Evolutionary conservation across 2,113 vertebrate genomes (phyloP).

Genomic region (Colistium nudipinnis): DNA sequence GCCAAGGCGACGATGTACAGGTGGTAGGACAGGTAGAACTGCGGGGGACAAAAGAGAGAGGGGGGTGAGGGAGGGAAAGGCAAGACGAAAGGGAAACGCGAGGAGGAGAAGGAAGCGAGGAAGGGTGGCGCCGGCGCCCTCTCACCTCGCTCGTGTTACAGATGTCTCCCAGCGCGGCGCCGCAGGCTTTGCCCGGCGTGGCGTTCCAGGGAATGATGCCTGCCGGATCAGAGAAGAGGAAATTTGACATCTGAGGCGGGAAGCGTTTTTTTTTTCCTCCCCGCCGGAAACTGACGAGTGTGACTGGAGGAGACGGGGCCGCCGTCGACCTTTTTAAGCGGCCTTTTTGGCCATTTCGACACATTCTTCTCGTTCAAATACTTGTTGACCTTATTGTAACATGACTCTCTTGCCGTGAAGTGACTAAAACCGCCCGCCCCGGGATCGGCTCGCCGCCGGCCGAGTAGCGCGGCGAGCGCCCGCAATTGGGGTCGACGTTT

Average conservation of each 20-base stretch:
- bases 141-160: slow-evolving; percentile 95
- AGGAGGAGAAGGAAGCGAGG: too few relatives aligned
- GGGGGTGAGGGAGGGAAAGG: neutral
- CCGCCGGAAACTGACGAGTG: slow-evolving; percentile 19
- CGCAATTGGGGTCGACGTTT: slow-evolving; percentile 70
- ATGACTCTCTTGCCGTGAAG: too few relatives aligned
- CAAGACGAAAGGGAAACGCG: accelerated
- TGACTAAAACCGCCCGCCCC: too few relatives aligned
- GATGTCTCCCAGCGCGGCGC: slow-evolving; percentile 90
- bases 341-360: neutral
- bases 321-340: neutral
- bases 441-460: neutral
- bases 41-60: slow-evolving; percentile 15
- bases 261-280: slow-evolving; percentile 50
- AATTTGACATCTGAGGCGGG: slow-evolving; percentile 44
- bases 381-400: too few relatives aligned
- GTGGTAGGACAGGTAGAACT: slow-evolving; percentile 99
- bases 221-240: slow-evolving; percentile 76
- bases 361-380: neutral
- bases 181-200: slow-evolving; percentile 92
- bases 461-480: neutral
- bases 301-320: slow-evolving; percentile 47
- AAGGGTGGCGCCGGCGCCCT: neutral
- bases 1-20: slow-evolving; percentile 98
- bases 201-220: slow-evolving; percentile 96